Conservation (phyloP, 1,140 invertebrate species). For the Diuraphis noxia region DNA sequence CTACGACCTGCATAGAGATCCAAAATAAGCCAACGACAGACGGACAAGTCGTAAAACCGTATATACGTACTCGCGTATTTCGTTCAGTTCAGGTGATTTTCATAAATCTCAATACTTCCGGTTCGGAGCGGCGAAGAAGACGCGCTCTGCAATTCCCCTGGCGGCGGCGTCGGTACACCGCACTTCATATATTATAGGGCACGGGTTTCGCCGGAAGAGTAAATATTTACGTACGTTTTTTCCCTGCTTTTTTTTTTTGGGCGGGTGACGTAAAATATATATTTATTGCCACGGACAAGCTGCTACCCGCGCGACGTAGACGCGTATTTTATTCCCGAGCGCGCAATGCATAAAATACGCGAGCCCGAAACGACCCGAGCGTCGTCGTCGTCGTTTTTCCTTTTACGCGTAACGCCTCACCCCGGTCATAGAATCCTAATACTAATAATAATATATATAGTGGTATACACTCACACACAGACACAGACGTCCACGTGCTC, state of each 20-base stretch:
- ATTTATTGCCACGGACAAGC: constrained; percentile 35
- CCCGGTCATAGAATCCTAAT: not conserved
- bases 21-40: not conserved
- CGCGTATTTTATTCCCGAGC: constrained; percentile 33
- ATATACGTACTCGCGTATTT: not conserved
- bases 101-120: constrained; percentile 41
- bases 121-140: not conserved
- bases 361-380: not conserved
- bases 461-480: not conserved
- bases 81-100: not conserved
- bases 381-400: not conserved
- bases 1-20: not conserved
- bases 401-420: not conserved
- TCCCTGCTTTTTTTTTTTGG: not conserved
- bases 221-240: not conserved
- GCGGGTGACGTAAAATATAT: constrained; percentile 1
- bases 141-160: not conserved
- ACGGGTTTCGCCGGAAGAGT: not conserved
- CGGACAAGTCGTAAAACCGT: not conserved
- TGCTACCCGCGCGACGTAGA: constrained; percentile 5
- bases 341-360: constrained; percentile 14
- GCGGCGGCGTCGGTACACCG: not conserved
- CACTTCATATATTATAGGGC: not conserved
- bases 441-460: not conserved
- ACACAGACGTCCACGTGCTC: not conserved